A percentile compares a stretch with the other conserved stretches of the same genome.
Evolutionary conservation across 2,888 invertebrate species (phyloP).

Genomic region (Oegoconia quadripuncta): DNA sequence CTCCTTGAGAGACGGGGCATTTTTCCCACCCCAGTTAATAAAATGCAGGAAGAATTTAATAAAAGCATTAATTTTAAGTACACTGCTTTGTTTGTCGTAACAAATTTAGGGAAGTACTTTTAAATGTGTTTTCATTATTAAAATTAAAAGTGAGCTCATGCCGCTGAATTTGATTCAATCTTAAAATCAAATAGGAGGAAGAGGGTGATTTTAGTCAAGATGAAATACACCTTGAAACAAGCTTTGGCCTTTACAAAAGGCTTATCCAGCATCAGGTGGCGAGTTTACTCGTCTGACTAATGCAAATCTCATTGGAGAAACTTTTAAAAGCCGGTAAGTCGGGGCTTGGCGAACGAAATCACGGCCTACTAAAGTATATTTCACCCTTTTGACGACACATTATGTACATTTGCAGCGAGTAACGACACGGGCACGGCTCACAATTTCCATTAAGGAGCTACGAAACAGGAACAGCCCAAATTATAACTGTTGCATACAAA

Average conservation of each 20-base stretch:
- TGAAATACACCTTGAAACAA: too few species aligned
- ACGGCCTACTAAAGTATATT: conserved; percentile 74
- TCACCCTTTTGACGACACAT: conserved; percentile 78
- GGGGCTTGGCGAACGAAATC: conserved; percentile 62
- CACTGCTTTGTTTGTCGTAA: conserved; percentile 12
- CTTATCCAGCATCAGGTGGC: conserved; percentile 27
- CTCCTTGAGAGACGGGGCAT: conserved; percentile 50
- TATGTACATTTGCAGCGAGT: conserved; percentile 76
- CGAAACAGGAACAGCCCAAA: conserved; percentile 55
- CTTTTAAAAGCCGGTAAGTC: conserved; percentile 63
- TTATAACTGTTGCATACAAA: conserved; percentile 34
- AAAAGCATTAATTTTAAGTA: conserved; percentile 62
- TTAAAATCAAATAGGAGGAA: too few species aligned
- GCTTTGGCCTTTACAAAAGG: too few species aligned
- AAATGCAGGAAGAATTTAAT: conserved; percentile 71
- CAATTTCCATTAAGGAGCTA: conserved; percentile 71
- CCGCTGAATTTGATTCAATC: too few species aligned
- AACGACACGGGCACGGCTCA: conserved; percentile 75
- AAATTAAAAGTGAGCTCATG: background rate
- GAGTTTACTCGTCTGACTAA: conserved; percentile 37
- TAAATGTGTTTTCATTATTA: conserved; percentile 5
- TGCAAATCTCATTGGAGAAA: conserved; percentile 58
- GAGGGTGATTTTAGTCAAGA: too few species aligned
- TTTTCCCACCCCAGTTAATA: conserved; percentile 59
- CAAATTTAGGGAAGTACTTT: conserved; percentile 2